A percentile compares a stretch with the other conserved stretches of the same genome.
These are phyloP conservation scores for Furnarius figulus DNA, from an alignment of 2,113 vertebrate species.

Conservation along the genomic window DNA sequence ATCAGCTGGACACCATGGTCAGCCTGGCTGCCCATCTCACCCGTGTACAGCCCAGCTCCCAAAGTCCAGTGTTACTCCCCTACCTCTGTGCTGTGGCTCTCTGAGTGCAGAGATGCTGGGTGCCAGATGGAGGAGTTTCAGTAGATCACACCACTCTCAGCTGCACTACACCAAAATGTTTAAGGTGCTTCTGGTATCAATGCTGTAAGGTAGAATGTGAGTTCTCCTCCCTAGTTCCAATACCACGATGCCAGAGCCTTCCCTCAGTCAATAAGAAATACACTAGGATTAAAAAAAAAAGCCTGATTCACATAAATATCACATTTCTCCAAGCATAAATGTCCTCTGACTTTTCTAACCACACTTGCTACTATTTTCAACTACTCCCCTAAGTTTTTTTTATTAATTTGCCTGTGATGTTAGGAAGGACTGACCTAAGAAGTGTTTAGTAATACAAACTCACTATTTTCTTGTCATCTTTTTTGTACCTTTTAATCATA, in stretches of 20 bases:
- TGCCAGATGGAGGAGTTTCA: neutral
- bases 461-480: neutral
- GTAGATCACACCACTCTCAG: neutral
- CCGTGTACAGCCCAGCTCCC: neutral
- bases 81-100: accelerated
- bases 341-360: neutral
- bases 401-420: neutral
- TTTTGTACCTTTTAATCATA: neutral
- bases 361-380: neutral
- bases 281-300: neutral
- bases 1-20: accelerated
- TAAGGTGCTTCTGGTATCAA: accelerated
- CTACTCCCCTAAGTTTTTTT: neutral
- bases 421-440: neutral
- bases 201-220: neutral
- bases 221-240: neutral
- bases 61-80: accelerated
- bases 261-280: neutral
- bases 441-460: neutral
- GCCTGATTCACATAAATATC: neutral
- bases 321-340: neutral
- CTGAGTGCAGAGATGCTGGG: accelerated
- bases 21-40: accelerated
- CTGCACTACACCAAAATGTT: neutral
- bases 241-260: neutral